phyloP scores from a whole-genome alignment of 2,113 vertebrate genomes.

The Leptocoma aspasia region DNA sequence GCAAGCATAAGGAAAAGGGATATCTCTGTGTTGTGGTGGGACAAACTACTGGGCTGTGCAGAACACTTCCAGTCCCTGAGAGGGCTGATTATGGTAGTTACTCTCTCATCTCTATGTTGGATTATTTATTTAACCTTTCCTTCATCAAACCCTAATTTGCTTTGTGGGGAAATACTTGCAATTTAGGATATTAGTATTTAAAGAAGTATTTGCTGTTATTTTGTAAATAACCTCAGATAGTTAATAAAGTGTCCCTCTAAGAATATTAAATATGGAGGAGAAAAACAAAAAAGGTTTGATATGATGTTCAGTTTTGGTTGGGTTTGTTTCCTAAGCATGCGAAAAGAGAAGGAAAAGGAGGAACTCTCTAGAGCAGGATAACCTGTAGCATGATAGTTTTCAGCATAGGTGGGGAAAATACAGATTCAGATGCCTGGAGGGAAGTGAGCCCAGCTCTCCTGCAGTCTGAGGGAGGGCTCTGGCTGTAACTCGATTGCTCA shows the following conservation, averaged over 20 bases:
- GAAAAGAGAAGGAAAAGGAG: neutral
- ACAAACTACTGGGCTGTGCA: neutral
- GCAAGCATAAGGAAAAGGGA: neutral
- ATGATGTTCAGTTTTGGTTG: neutral
- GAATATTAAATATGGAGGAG: neutral
- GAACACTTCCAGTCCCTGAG: neutral
- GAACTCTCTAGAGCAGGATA: neutral
- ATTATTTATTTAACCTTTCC: neutral
- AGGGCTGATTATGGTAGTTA: neutral
- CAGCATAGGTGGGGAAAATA: neutral
- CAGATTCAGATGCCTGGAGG: neutral
- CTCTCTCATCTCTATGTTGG: neutral
- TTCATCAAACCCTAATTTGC: neutral
- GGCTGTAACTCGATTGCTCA: fast-evolving
- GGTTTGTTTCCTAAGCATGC: neutral
- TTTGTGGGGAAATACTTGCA: neutral
- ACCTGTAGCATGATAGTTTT: neutral
- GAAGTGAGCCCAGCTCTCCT: neutral
- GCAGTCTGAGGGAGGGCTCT: neutral
- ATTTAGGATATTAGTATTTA: neutral
- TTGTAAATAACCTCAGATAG: neutral
- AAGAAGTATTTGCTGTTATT: neutral
- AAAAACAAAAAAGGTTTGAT: neutral
- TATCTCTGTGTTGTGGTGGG: neutral
- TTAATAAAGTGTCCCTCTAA: neutral